Evolutionary conservation across 2,797 vertebrate genomes (phyloP).

Genomic region (Columba guinea): DNA sequence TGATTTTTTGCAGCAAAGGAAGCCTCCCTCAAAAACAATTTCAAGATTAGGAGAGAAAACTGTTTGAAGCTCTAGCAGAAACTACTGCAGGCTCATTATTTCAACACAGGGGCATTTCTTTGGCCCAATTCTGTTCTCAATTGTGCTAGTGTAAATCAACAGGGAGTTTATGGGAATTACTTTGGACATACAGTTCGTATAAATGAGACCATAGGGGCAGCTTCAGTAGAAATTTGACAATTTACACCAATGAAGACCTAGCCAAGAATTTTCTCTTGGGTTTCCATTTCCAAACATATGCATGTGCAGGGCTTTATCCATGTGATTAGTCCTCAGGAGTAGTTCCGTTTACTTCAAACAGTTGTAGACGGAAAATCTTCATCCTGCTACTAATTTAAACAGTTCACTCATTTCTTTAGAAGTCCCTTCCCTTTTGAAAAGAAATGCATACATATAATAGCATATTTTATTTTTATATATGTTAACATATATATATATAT

Average conservation of each 20-base stretch:
- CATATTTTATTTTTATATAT: not conserved
- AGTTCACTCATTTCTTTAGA: not conserved
- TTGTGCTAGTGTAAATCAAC: constrained; percentile 42
- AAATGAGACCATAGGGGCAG: constrained; percentile 52
- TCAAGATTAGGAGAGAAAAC: constrained; percentile 37
- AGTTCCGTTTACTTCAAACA: not conserved
- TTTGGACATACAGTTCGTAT: constrained; percentile 34
- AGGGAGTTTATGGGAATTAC: constrained; percentile 53
- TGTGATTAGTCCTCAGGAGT: not conserved
- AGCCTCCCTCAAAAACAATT: constrained; percentile 44
- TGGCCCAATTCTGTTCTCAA: not conserved
- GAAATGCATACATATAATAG: not conserved
- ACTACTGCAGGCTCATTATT: constrained; percentile 31
- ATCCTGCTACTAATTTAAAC: not conserved
- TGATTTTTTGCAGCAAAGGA: constrained; percentile 39
- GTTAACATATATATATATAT: too few species aligned
- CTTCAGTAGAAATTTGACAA: constrained; percentile 37
- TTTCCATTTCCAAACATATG: constrained; percentile 16
- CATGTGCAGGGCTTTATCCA: not conserved
- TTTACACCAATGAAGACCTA: constrained; percentile 40
- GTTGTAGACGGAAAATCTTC: not conserved
- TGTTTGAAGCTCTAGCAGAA: constrained; percentile 34
- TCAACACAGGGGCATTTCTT: constrained; percentile 44
- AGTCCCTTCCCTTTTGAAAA: not conserved
- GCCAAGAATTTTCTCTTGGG: constrained; percentile 47